Evolutionary conservation across 2,113 vertebrate species (phyloP).

Genomic region (Acrocephalus arundinaceus): DNA sequence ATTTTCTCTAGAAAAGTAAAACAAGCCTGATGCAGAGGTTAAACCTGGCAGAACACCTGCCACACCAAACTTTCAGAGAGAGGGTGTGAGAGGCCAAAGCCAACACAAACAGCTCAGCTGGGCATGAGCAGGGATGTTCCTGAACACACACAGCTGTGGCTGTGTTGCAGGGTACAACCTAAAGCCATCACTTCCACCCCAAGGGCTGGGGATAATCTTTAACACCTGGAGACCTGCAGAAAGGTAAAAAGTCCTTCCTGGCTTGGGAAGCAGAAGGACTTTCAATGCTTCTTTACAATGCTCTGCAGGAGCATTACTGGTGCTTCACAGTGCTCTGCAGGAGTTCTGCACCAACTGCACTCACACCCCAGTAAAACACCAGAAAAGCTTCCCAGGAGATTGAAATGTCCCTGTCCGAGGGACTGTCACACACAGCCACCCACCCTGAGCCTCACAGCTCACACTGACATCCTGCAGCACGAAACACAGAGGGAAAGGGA

Average conservation of each 20-base stretch:
- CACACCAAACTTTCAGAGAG: background rate
- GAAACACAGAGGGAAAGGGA: background rate
- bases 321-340: background rate
- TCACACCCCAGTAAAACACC: background rate
- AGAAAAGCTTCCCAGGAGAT: background rate
- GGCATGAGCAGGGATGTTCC: background rate
- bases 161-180: background rate
- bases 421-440: background rate
- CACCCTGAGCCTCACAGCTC: background rate
- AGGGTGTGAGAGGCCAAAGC: background rate
- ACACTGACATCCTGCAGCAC: background rate
- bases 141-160: rapidly evolving
- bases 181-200: background rate
- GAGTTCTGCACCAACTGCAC: background rate
- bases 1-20: background rate
- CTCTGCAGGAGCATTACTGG: background rate
- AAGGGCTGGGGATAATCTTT: background rate
- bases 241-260: background rate
- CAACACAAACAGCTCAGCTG: background rate
- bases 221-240: background rate
- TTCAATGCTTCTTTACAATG: background rate
- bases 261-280: background rate
- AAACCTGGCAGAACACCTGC: background rate
- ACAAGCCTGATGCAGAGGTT: background rate
- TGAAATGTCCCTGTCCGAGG: background rate